phyloP scores from a whole-genome alignment of 2,797 vertebrate species.

The Valencia hispanica region DNA sequence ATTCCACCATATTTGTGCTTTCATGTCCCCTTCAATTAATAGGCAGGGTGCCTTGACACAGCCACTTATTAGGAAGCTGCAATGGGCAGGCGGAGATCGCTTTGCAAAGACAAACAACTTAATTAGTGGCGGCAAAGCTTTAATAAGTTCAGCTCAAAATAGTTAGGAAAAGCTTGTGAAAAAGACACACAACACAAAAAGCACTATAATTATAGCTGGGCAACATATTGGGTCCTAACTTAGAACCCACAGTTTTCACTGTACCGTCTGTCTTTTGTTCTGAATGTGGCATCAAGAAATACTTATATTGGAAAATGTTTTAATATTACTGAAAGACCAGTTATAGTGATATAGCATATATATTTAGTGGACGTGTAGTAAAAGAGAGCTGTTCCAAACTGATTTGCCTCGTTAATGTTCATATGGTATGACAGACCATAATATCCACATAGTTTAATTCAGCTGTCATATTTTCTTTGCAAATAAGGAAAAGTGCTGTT shows the following conservation, averaged over 20 bases:
- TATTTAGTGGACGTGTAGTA: background rate
- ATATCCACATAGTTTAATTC: background rate
- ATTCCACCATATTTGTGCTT: constrained; percentile 49
- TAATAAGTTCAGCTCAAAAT: constrained; percentile 75
- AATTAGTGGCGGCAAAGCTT: constrained; percentile 71
- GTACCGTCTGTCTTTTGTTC: constrained; percentile 19
- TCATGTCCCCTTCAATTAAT: constrained; percentile 52
- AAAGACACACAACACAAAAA: constrained; percentile 48
- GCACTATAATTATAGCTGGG: constrained; percentile 60
- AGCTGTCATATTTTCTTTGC: background rate
- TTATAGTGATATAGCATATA: background rate
- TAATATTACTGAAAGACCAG: constrained; percentile 15
- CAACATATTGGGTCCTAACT: constrained; percentile 43
- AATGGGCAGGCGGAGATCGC: constrained; percentile 65
- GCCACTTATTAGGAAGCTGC: constrained; percentile 68
- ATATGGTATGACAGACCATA: constrained; percentile 14
- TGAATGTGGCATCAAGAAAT: constrained; percentile 29
- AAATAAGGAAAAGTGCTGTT: constrained; percentile 16
- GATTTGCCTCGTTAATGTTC: constrained; percentile 20
- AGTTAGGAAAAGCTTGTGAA: constrained; percentile 58
- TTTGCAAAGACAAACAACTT: constrained; percentile 81
- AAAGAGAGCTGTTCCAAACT: background rate
- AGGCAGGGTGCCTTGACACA: constrained; percentile 61
- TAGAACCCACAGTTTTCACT: constrained; percentile 31
- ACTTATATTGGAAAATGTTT: background rate